Conservation (phyloP, 2,113 vertebrate species). For the Mus spicilegus region DNA sequence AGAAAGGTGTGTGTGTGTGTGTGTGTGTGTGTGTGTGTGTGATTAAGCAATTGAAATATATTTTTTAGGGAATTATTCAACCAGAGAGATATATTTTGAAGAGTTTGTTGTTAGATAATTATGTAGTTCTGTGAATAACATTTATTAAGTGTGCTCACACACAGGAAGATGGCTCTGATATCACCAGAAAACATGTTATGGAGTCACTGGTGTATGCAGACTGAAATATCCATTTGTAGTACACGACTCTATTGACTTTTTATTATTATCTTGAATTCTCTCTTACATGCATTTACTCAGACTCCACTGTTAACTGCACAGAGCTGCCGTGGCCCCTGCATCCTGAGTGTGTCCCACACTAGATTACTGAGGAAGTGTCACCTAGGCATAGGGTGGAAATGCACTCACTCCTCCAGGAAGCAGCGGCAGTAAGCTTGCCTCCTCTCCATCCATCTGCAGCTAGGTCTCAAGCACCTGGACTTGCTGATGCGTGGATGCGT, state of each 20-base stretch:
- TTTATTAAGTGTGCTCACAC: neutral
- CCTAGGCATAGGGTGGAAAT: too few relatives aligned
- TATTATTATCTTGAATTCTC: neutral
- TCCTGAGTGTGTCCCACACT: neutral
- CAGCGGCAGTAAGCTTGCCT: too few relatives aligned
- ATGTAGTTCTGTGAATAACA: neutral
- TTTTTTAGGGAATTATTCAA: neutral
- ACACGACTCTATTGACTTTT: neutral
- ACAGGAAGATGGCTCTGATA: neutral
- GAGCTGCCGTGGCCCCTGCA: neutral
- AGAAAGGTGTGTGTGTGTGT: neutral
- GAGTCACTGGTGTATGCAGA: neutral
- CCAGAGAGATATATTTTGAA: neutral
- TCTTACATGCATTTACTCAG: neutral
- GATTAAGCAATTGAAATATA: neutral
- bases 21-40: neutral
- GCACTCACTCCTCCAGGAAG: rapidly evolving
- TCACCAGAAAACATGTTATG: neutral
- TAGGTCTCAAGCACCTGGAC: too few relatives aligned
- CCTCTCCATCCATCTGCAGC: neutral
- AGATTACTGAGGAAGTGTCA: neutral
- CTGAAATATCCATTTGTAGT: neutral
- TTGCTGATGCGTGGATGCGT: neutral
- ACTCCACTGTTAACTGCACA: neutral
- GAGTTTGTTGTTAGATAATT: neutral